phyloP scores from a whole-genome alignment of 37 sponge, comb jelly and placozoan species.

The Geodia barretti region DNA sequence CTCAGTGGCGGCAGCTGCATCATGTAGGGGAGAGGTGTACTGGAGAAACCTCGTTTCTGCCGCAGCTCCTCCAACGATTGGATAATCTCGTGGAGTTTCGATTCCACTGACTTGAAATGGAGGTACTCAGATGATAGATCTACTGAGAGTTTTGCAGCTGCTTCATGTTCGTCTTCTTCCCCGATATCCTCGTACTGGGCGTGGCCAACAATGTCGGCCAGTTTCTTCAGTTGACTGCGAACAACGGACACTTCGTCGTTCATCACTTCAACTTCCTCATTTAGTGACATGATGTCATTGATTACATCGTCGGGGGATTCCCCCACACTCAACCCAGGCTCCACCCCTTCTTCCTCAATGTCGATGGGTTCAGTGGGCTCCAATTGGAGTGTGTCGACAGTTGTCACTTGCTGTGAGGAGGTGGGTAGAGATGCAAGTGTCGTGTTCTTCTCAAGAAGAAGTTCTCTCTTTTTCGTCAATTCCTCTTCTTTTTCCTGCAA shows the following conservation, averaged over 20 bases:
- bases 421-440: constrained; percentile 5
- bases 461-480: constrained; percentile 35
- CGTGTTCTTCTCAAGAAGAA: constrained; percentile 46
- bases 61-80: constrained; percentile 8
- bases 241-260: constrained; percentile 11
- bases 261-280: constrained; percentile 56
- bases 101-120: constrained; percentile 16
- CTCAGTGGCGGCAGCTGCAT: constrained; percentile 60
- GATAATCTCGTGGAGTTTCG: constrained; percentile 27
- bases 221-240: constrained; percentile 12
- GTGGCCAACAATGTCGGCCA: constrained; percentile 22
- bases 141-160: constrained; percentile 24
- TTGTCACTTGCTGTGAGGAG: neutral
- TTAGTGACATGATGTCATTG: constrained; percentile 75
- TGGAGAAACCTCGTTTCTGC: neutral
- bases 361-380: too few relatives aligned
- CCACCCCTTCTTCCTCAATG: neutral
- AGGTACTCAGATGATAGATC: constrained; percentile 4
- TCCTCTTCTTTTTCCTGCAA: constrained; percentile 42
- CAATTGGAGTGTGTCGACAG: too few relatives aligned
- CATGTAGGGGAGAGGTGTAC: constrained; percentile 58
- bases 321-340: neutral
- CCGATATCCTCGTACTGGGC: constrained; percentile 62
- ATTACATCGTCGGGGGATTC: constrained; percentile 20
- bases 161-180: constrained; percentile 28